phyloP scores from a whole-genome alignment of 2,113 vertebrate genomes.

The Cephalopterus ornatus region DNA sequence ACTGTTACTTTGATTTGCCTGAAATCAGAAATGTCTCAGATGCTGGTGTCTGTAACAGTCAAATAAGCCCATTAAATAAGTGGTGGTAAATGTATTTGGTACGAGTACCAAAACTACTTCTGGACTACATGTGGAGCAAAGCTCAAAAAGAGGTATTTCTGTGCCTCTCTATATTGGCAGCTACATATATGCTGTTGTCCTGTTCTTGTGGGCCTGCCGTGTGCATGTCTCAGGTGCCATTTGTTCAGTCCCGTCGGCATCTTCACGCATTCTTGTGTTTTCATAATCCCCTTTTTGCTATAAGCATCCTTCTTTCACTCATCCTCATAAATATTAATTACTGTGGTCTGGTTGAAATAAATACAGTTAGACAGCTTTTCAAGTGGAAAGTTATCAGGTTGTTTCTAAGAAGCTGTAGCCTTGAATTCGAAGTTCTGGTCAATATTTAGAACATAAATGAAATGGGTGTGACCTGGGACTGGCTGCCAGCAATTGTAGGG shows the following conservation, averaged over 20 bases:
- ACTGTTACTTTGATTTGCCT: background rate
- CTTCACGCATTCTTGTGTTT: background rate
- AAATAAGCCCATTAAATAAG: background rate
- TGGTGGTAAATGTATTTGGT: background rate
- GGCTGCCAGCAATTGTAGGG: background rate
- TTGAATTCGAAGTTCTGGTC: background rate
- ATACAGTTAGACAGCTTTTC: background rate
- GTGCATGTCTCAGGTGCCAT: background rate
- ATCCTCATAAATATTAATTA: background rate
- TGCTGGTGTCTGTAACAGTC: background rate
- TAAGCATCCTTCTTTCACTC: background rate
- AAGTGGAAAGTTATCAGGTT: background rate
- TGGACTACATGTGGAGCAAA: background rate
- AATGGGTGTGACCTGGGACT: background rate
- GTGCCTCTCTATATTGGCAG: background rate
- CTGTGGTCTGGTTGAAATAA: background rate
- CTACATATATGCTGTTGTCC: background rate
- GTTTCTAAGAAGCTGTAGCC: background rate
- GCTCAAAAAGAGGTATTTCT: background rate
- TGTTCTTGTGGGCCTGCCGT: background rate
- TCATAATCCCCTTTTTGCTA: background rate
- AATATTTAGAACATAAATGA: background rate
- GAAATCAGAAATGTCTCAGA: background rate
- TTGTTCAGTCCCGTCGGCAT: background rate
- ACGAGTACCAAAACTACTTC: background rate